These are phyloP conservation scores for Sminthopsis crassicaudata DNA, from an alignment of 2,113 vertebrate genomes.

Conservation along the genomic window DNA sequence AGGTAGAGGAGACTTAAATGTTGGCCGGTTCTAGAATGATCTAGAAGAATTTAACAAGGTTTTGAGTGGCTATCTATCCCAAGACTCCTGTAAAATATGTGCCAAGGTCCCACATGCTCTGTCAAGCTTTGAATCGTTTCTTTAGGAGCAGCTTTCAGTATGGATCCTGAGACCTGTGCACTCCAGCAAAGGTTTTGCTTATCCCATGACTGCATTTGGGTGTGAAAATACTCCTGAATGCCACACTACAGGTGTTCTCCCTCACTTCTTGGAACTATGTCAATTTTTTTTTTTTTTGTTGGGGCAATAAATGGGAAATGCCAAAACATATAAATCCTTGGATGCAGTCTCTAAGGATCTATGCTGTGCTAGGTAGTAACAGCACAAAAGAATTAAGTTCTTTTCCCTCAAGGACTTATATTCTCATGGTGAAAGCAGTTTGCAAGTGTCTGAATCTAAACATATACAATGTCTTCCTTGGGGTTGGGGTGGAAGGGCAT, in stretches of 20 bases:
- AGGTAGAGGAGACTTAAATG: too few species aligned
- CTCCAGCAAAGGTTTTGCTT: neutral
- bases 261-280: neutral
- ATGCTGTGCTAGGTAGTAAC: neutral
- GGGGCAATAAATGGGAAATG: neutral
- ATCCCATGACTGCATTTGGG: neutral
- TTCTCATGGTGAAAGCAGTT: neutral
- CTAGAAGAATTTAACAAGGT: too few species aligned
- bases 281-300: neutral
- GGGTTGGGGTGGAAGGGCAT: neutral
- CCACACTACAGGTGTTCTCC: neutral
- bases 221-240: neutral
- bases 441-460: neutral
- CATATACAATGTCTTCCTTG: neutral
- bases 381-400: neutral
- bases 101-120: too few species aligned
- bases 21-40: too few species aligned
- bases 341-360: neutral
- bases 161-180: neutral
- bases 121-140: too few species aligned
- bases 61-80: too few species aligned
- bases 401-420: neutral
- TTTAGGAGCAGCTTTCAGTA: neutral
- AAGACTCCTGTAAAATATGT: too few species aligned
- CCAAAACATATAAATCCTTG: neutral